A percentile compares a stretch with the other conserved stretches of the same genome.
Evolutionary conservation across 2,797 vertebrate genomes (phyloP).

Genomic region (Ficedula albicollis): DNA sequence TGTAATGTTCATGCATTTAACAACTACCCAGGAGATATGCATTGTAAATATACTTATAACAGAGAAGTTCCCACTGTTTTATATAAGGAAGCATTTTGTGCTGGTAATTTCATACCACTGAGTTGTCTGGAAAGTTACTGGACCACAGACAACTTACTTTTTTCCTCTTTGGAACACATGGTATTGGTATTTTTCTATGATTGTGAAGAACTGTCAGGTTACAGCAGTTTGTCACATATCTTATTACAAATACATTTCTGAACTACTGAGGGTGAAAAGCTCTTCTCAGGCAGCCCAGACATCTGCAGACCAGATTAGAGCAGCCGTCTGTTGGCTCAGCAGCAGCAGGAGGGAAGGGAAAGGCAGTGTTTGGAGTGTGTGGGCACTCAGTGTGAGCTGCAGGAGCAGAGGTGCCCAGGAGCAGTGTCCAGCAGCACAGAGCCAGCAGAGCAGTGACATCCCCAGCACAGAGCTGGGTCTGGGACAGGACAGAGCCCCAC

Average conservation of each 20-base stretch:
- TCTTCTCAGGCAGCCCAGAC: background rate
- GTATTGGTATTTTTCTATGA: background rate
- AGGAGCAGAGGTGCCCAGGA: background rate
- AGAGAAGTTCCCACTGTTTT: constrained; percentile 64
- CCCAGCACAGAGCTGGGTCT: background rate
- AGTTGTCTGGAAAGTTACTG: constrained; percentile 23
- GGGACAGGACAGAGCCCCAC: background rate
- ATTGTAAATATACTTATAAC: constrained; percentile 61
- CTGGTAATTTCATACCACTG: constrained; percentile 41
- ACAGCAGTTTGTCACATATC: background rate
- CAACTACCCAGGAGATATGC: constrained; percentile 49
- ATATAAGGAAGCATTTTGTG: constrained; percentile 34
- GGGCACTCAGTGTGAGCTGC: background rate
- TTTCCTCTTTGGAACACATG: background rate
- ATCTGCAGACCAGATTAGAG: background rate
- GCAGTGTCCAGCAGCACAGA: background rate
- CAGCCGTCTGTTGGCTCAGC: background rate
- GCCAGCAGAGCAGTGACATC: background rate
- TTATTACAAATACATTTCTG: background rate
- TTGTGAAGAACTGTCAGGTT: background rate
- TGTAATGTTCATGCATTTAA: constrained; percentile 50
- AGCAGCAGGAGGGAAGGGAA: background rate
- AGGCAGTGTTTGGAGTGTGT: background rate
- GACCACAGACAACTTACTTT: background rate
- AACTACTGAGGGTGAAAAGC: background rate